A percentile compares a stretch with the other conserved stretches of the same genome.
Conservation (phyloP, 2,113 vertebrate genomes). For the Arvicanthis niloticus region DNA sequence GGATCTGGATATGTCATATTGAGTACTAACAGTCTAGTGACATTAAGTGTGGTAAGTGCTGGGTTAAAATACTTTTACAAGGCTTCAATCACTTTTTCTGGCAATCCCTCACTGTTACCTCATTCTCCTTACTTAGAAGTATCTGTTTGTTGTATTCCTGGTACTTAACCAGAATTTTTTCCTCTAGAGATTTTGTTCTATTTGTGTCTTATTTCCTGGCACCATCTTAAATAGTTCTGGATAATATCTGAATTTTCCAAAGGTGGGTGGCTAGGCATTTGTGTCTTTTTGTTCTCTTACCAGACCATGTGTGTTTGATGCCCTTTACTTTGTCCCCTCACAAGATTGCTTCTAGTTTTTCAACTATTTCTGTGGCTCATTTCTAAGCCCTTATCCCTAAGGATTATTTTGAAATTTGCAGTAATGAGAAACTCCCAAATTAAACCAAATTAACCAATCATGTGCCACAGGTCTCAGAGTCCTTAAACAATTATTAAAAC, state of each 20-base stretch:
- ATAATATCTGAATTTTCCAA: background rate
- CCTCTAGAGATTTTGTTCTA: constrained; percentile 31
- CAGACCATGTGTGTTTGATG: background rate
- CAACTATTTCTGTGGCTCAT: background rate
- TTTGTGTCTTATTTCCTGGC: background rate
- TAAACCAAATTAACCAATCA: background rate
- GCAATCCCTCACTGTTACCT: background rate
- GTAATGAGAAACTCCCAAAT: background rate
- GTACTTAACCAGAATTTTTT: constrained; percentile 23
- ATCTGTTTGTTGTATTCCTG: background rate
- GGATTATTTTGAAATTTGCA: constrained; percentile 39
- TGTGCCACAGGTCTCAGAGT: background rate
- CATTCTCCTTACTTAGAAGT: constrained; percentile 14
- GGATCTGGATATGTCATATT: background rate
- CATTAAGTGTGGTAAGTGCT: background rate
- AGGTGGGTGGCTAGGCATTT: background rate
- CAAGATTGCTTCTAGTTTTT: constrained; percentile 11
- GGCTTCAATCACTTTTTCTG: background rate
- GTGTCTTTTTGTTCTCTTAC: background rate
- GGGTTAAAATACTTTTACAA: constrained; percentile 7
- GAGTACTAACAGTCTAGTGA: background rate
- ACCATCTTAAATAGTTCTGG: background rate
- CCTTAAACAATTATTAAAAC: background rate
- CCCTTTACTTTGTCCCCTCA: background rate
- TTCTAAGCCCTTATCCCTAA: background rate